Evolutionary conservation across 2,113 vertebrate genomes (phyloP), one percentile per base, ranked within the genome.

Genomic region (Oenanthe melanoleuca): DNA sequence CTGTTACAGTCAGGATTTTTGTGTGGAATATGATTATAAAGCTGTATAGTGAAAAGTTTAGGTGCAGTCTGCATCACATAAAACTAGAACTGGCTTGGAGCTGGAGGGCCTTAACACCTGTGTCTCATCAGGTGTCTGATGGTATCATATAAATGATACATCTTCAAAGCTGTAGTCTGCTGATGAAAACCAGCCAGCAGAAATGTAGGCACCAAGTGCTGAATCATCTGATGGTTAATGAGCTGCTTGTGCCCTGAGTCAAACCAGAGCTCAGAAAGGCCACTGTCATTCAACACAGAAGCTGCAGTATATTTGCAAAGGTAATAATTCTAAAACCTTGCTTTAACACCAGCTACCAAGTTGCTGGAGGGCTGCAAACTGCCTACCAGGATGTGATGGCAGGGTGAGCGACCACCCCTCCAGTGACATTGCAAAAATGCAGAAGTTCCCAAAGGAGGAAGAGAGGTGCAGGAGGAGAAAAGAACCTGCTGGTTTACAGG

Each of bases 201-300:
- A 86, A 91, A 38, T 42, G 38, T 33, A 86, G 82, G 71, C 88
- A 85, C 61, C 31, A 25, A 80, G n/a, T 82, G 92, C 92, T 92
- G 96, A 94, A 92, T 96, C 93, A 95, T 94, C 88, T 88, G 45
- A 23, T 75, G 50, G 81, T 65, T 94, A 92, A 93, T 91, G 85
- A 92, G 81, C 88, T 94, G 70, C 66, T 69, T 93, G 53, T 92
- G 92, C 85, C 63, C 63, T 57, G 90, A 89, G 57, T 91, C 82
- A 94, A 88, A 85, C 66, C 88, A 93, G 96, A 92, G 79, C 71
- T 89, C n/a, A 9, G 70, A 57, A 91, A 6, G 53, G 78, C 59
- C 37, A 23, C 28, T 77, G 80, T 49, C 53, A 45, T 82, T 75
- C 74, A 65, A n/a, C 37, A 74, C 9, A 28, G 65, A 56, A 95